A percentile compares a stretch with the other conserved stretches of the same genome.
phyloP scores from a whole-genome alignment of 2,797 vertebrate species.

The Urosaurus nigricauda region DNA sequence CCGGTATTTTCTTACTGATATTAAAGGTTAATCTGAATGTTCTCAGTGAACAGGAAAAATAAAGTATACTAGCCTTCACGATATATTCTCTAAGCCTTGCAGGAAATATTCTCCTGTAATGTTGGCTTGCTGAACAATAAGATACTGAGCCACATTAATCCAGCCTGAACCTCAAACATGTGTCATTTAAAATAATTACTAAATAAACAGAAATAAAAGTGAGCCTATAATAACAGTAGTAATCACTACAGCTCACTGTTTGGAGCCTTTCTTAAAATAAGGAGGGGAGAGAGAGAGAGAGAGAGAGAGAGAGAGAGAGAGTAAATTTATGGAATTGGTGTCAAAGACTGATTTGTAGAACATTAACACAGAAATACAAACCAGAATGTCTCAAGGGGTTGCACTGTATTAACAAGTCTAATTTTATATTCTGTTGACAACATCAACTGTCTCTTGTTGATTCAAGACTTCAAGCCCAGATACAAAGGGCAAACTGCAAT shows the following conservation, averaged over 20 bases:
- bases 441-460: slow-evolving; percentile 25
- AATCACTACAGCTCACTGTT: slow-evolving; percentile 52
- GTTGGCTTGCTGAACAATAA: slow-evolving; percentile 57
- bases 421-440: slow-evolving; percentile 52
- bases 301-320: too few species aligned
- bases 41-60: slow-evolving; percentile 35
- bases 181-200: slow-evolving; percentile 74
- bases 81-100: slow-evolving; percentile 24
- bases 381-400: slow-evolving; percentile 5
- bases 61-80: slow-evolving; percentile 20
- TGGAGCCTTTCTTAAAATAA: slow-evolving; percentile 41
- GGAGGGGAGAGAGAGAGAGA: too few species aligned
- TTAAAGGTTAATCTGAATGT: slow-evolving; percentile 38
- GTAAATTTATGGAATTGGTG: slow-evolving; percentile 18
- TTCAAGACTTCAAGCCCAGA: slow-evolving; percentile 48
- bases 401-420: slow-evolving; percentile 42
- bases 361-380: slow-evolving; percentile 33
- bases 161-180: slow-evolving; percentile 57
- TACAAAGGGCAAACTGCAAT: slow-evolving; percentile 50
- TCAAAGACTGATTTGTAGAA: slow-evolving; percentile 1
- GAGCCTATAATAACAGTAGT: slow-evolving; percentile 59
- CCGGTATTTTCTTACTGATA: not conserved
- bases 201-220: slow-evolving; percentile 68
- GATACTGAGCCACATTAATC: slow-evolving; percentile 55
- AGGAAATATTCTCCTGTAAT: slow-evolving; percentile 52